Base-by-base conservation (phyloP, 2,113 vertebrate genomes). In the Australoheros scitulus region DNA sequence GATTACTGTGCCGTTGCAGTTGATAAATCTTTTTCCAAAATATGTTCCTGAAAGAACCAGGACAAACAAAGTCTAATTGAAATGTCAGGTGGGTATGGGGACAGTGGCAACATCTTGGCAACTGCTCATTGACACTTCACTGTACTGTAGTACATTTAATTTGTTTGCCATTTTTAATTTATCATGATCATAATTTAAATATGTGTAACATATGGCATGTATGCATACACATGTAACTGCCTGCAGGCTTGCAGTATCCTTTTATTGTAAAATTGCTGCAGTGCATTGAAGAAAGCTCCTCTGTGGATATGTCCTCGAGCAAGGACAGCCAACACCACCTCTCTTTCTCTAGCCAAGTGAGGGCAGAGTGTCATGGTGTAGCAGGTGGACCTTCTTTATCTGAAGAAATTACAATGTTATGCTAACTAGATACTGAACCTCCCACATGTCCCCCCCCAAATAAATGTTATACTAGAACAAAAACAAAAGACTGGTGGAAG, bases 71-170 rank as follows among this genome's bases (percentile, higher is more conserved):
- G 11, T 38, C 2, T 0, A 86, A 90, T 89, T 87, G 59, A 92
- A 92, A 91, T 93, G 92, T 92, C 91, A 91, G 88, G 50, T 91
- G 83, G 82, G 55, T 86, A 87, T 36, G 61, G 77, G 79, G 32
- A 29, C 13, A n/a, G 26, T 18, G 38, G 10, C 20, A 43, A 14
- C 38, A 47, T 47, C 14, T 24, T 20, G 14, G 17, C 43, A 43
- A 20, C 41, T 29, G 47, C 24, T 22, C 41, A 29, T 50, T 18
- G 26, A 20, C 22, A 52, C 68, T 20, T 72, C 0, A 52, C 3
- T n/a, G 3, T 52, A 26, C 83, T 87, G 59, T 24, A 56, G 59
- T 43, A 43, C 32, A 76, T 80, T 26, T 11, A 6, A 32, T 55
- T 72, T 52, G 3, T 32, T 72, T n/a, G 0, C 6, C 15, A 52